Percentiles rank a stretch among this genome's conserved stretches.
Evolutionary conservation across 2,888 invertebrate species (phyloP).

Genomic region (Taenaris catops): DNA sequence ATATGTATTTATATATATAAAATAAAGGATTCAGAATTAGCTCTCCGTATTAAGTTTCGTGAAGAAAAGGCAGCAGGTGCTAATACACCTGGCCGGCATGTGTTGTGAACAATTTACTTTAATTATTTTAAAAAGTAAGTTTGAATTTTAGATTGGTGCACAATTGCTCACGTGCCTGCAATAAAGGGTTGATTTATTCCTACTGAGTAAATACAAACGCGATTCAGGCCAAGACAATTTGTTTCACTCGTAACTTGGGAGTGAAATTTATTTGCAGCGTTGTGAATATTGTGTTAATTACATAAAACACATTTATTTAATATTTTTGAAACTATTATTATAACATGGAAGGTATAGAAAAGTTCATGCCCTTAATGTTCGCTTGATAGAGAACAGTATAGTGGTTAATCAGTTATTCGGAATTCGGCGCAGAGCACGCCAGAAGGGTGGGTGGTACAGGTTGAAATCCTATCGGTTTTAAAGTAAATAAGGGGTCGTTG

Average conservation of each 20-base stretch:
- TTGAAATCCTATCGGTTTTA: no score
- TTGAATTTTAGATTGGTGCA: constrained; percentile 22
- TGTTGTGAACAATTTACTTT: constrained; percentile 53
- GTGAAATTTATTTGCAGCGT: constrained; percentile 3
- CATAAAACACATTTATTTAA: background rate
- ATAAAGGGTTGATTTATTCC: constrained; percentile 16
- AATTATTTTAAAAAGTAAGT: constrained; percentile 41
- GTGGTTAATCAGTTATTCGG: no score
- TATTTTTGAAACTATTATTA: no score
- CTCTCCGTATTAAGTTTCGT: constrained; percentile 69
- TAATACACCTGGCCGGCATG: constrained; percentile 66
- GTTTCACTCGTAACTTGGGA: constrained; percentile 7
- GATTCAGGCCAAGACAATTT: constrained; percentile 8
- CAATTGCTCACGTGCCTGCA: constrained; percentile 13
- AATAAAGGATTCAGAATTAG: constrained; percentile 42
- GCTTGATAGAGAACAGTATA: no score
- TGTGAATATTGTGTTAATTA: constrained; percentile 5
- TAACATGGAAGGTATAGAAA: no score
- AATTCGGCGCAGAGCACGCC: no score
- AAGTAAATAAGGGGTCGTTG: no score
- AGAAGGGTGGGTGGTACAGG: no score
- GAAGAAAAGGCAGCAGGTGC: constrained; percentile 60
- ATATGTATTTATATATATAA: no score
- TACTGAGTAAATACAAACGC: constrained; percentile 1
- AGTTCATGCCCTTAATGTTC: no score